Evolutionary conservation across 2,797 vertebrate genomes (phyloP).

Genomic region (Paguma larvata): DNA sequence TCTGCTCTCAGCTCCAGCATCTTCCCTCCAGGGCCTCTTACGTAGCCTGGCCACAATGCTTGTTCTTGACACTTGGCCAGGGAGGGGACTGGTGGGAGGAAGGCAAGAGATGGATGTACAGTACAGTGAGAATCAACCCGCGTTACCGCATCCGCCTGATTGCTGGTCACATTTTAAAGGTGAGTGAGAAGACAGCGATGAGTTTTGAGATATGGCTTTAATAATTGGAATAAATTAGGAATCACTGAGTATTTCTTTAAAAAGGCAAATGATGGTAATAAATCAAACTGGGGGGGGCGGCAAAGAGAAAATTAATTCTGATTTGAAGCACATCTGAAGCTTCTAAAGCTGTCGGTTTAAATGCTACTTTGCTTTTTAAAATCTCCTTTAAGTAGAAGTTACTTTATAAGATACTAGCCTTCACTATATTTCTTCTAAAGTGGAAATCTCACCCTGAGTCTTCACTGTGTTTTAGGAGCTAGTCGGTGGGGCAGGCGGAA

Average conservation of each 20-base stretch:
- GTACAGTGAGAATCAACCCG: not conserved
- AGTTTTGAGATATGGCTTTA: not conserved
- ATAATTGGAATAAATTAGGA: not conserved
- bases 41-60: not conserved
- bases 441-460: not conserved
- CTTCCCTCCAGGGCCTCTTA: not conserved
- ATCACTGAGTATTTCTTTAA: not conserved
- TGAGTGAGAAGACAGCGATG: not conserved
- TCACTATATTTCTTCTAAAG: not conserved
- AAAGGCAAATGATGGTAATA: not conserved
- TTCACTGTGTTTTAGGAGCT: not conserved
- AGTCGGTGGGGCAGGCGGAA: fast-evolving
- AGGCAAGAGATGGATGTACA: not conserved
- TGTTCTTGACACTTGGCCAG: not conserved
- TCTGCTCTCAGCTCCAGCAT: not conserved
- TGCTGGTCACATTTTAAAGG: not conserved
- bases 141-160: not conserved
- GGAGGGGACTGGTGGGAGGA: fast-evolving
- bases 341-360: not conserved
- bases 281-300: not conserved
- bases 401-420: not conserved
- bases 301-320: slow-evolving; percentile 22
- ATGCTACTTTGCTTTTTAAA: not conserved
- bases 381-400: not conserved
- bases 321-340: not conserved